These are phyloP conservation scores for Alethe castanea DNA, from an alignment of 2,113 vertebrate species.

Conservation along the genomic window DNA sequence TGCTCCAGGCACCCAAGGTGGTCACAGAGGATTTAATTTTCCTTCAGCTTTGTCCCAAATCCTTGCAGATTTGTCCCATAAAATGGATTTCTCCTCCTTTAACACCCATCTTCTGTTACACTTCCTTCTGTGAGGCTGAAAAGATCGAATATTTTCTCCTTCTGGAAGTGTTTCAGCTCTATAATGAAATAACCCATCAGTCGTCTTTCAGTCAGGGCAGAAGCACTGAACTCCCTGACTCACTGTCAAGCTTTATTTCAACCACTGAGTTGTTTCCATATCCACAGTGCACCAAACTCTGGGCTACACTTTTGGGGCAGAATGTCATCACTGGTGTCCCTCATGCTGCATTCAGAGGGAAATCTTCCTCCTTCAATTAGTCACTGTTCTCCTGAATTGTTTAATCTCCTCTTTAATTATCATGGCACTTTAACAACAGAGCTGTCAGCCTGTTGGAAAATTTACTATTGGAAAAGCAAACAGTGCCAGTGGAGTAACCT, in stretches of 20 bases:
- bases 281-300: not conserved
- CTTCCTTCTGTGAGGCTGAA: not conserved
- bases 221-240: not conserved
- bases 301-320: not conserved
- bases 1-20: not conserved
- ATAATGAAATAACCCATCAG: not conserved
- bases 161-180: not conserved
- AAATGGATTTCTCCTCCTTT: not conserved
- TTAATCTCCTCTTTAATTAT: constrained; percentile 41
- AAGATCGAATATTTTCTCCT: not conserved
- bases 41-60: not conserved
- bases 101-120: not conserved
- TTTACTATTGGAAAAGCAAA: constrained; percentile 19
- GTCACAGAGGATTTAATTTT: not conserved
- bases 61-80: not conserved
- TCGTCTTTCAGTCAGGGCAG: not conserved
- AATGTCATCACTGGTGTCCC: not conserved
- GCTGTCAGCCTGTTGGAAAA: constrained; percentile 17
- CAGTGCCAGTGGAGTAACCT: not conserved
- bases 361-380: not conserved
- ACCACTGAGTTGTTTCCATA: not conserved
- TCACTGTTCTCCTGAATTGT: not conserved
- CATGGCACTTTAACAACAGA: not conserved
- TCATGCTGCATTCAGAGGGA: not conserved
- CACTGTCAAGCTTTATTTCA: not conserved